These are phyloP conservation scores for Platyrinchus mystaceus DNA, from an alignment of 2,797 vertebrate species.

Conservation along the genomic window DNA sequence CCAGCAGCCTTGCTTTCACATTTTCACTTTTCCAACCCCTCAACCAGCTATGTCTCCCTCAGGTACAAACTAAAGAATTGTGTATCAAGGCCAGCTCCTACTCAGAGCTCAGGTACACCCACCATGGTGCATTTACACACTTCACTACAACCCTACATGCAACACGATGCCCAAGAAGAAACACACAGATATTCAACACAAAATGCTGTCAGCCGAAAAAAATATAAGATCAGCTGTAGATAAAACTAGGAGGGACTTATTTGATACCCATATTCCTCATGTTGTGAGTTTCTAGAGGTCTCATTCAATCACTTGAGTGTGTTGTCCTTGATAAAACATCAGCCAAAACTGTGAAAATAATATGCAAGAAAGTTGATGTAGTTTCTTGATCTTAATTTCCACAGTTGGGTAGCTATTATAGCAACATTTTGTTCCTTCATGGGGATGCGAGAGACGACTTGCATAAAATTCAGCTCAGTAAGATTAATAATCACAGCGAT, in stretches of 20 bases:
- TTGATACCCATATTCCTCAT: background rate
- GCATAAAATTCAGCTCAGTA: slow-evolving; percentile 9
- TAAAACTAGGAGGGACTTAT: background rate
- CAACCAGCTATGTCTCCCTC: background rate
- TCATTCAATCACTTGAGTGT: background rate
- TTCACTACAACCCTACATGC: background rate
- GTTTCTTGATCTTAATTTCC: slow-evolving; percentile 39
- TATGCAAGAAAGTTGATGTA: background rate
- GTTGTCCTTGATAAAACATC: slow-evolving; percentile 36
- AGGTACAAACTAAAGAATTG: background rate
- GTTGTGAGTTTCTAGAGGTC: background rate
- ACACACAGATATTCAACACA: background rate
- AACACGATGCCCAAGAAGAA: background rate
- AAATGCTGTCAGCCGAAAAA: background rate
- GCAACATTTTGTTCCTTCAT: slow-evolving; percentile 35
- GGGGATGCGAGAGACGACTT: slow-evolving; percentile 32
- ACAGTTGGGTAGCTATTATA: slow-evolving; percentile 32
- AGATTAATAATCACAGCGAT: background rate
- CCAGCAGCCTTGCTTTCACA: background rate
- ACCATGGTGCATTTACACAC: background rate
- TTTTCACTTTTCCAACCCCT: background rate
- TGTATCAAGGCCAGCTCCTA: background rate
- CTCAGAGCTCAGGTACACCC: background rate
- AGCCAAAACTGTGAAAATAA: slow-evolving; percentile 58
- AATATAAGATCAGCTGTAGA: background rate